A percentile compares a stretch with the other conserved stretches of the same genome.
These are phyloP conservation scores for Dasypus novemcinctus DNA, from an alignment of 2,113 vertebrate species.

Conservation along the genomic window DNA sequence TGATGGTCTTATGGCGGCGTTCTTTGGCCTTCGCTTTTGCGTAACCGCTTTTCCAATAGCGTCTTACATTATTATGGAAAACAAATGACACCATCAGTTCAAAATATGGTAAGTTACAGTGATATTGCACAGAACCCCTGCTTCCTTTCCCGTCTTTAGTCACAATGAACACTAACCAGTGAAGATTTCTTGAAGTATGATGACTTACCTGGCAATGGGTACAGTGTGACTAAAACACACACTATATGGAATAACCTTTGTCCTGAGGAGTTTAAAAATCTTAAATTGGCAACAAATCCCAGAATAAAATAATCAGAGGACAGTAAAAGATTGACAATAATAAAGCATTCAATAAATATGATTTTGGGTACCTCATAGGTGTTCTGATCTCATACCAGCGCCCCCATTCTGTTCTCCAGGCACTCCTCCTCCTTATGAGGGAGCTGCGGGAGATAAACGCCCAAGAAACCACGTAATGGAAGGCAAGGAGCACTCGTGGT, in stretches of 20 bases:
- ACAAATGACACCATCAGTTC: background rate
- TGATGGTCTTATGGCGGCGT: background rate
- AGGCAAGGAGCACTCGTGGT: background rate
- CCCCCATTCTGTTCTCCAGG: background rate
- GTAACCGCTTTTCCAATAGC: background rate
- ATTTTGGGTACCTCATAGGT: too few relatives aligned
- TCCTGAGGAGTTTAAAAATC: background rate
- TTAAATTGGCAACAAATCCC: background rate
- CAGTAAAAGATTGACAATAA: background rate
- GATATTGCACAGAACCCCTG: background rate
- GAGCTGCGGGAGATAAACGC: background rate
- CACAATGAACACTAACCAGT: background rate
- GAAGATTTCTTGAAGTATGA: background rate
- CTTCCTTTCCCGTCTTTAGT: background rate
- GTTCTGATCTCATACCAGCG: background rate
- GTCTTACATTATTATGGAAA: background rate
- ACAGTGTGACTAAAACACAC: background rate
- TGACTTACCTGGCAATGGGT: background rate
- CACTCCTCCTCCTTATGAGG: background rate
- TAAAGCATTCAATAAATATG: background rate
- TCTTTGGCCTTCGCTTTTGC: background rate
- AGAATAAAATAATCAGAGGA: background rate
- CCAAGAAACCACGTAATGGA: background rate
- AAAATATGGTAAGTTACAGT: background rate
- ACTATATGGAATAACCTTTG: background rate